Conservation (phyloP, 2,888 invertebrate genomes). For the Sesia apiformis region DNA sequence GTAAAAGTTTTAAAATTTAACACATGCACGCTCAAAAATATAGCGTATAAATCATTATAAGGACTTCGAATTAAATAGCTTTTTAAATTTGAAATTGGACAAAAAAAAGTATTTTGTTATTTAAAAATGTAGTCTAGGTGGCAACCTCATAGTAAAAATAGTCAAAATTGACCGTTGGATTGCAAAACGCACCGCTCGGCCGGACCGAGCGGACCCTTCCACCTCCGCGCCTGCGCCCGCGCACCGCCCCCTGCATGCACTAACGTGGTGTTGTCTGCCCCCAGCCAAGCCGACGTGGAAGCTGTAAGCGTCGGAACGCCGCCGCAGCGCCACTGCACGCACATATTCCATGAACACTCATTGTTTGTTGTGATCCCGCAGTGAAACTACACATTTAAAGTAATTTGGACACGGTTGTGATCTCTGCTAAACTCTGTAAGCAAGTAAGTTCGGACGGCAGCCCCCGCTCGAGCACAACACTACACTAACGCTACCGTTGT, state of each 20-base stretch:
- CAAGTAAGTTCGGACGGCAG: conserved; percentile 61
- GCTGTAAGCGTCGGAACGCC: conserved; percentile 54
- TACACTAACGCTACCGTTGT: conserved; percentile 63
- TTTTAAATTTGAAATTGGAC: too few species aligned
- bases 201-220: not conserved
- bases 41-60: too few species aligned
- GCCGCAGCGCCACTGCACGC: conserved; percentile 62
- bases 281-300: conserved; percentile 68
- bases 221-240: conserved; percentile 3
- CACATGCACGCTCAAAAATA: too few species aligned
- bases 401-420: conserved; percentile 68
- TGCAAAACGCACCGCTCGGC: not conserved
- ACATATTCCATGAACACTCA: conserved; percentile 72
- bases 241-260: conserved; percentile 48
- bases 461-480: conserved; percentile 43
- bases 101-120: too few species aligned
- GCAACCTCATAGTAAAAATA: not conserved
- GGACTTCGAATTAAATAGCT: too few species aligned
- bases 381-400: conserved; percentile 65
- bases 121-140: not conserved
- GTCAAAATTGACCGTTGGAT: not conserved
- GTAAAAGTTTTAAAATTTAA: too few species aligned
- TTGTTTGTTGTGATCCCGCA: conserved; percentile 74
- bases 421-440: conserved; percentile 39
- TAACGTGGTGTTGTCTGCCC: conserved; percentile 65